phyloP scores from a whole-genome alignment of 1,140 invertebrate species.

The Hyles euphorbiae region DNA sequence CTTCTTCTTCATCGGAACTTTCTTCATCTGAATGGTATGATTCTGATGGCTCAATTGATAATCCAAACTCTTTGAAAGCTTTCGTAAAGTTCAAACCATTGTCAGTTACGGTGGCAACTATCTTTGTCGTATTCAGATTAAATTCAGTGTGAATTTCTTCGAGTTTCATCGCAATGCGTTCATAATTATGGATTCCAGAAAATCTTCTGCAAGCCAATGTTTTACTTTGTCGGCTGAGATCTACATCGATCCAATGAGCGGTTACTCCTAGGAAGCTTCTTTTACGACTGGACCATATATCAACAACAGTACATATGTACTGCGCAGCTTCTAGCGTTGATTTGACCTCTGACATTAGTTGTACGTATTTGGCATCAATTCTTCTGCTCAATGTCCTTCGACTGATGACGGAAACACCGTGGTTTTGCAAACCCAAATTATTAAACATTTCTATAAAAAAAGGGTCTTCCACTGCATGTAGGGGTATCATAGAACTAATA shows the following conservation, averaged over 20 bases:
- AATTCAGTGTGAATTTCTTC: conserved; percentile 15
- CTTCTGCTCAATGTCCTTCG: conserved; percentile 12
- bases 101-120: conserved; percentile 18
- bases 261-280: conserved; percentile 23
- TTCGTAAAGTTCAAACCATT: conserved; percentile 21
- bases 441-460: conserved; percentile 20
- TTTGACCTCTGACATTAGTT: conserved; percentile 18
- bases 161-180: conserved; percentile 16
- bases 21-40: no score
- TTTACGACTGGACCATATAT: conserved; percentile 17
- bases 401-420: conserved; percentile 18
- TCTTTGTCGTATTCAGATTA: conserved; percentile 13
- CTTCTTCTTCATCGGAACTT: no score
- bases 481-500: conserved; percentile 22
- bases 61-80: conserved; percentile 25
- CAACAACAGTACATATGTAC: conserved; percentile 18
- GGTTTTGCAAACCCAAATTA: conserved; percentile 11
- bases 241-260: conserved; percentile 18
- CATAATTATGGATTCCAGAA: conserved; percentile 19
- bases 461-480: conserved; percentile 20
- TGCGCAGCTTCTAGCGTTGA: conserved; percentile 3
- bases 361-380: conserved; percentile 14
- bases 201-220: conserved; percentile 22
- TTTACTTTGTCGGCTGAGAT: conserved; percentile 17
- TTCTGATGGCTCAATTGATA: no score